A percentile compares a stretch with the other conserved stretches of the same genome.
Conservation (phyloP, 1,140 invertebrate genomes). For the Eriosoma lanigerum region DNA sequence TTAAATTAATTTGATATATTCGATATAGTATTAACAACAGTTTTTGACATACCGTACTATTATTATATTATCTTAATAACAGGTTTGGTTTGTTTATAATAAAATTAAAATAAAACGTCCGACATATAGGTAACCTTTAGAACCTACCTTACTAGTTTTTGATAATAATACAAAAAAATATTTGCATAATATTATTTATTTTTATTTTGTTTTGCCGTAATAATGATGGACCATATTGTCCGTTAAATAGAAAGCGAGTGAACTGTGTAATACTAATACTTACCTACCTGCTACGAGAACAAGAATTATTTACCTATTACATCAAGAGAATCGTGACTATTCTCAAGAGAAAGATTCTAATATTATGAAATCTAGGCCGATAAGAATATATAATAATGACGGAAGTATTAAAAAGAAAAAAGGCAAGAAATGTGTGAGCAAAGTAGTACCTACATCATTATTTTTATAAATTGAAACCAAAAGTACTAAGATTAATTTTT, state of each 20-base stretch:
- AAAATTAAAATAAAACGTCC: not conserved
- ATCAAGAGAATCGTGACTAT: slow-evolving; percentile 46
- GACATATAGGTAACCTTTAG: not conserved
- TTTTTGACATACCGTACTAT: no score
- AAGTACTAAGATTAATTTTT: not conserved
- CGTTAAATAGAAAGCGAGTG: slow-evolving; percentile 40
- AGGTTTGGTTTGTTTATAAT: not conserved
- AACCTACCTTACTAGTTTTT: not conserved
- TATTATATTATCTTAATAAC: no score
- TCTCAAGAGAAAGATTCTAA: slow-evolving; percentile 21
- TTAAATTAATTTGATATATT: not conserved
- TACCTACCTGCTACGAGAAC: not conserved
- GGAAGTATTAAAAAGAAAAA: slow-evolving; percentile 19
- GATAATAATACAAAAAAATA: not conserved
- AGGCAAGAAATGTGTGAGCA: not conserved
- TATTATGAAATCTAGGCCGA: slow-evolving; percentile 35
- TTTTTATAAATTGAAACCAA: not conserved
- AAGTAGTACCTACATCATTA: no score
- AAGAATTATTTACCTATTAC: slow-evolving; percentile 45
- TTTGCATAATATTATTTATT: slow-evolving; percentile 7
- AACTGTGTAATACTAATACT: slow-evolving; percentile 4
- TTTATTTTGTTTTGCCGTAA: not conserved
- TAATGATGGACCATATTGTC: slow-evolving; percentile 35
- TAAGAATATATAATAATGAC: slow-evolving; percentile 4
- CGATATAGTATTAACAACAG: no score